Conservation (phyloP, 2,113 vertebrate species). For the Corythornis vintsioides region DNA sequence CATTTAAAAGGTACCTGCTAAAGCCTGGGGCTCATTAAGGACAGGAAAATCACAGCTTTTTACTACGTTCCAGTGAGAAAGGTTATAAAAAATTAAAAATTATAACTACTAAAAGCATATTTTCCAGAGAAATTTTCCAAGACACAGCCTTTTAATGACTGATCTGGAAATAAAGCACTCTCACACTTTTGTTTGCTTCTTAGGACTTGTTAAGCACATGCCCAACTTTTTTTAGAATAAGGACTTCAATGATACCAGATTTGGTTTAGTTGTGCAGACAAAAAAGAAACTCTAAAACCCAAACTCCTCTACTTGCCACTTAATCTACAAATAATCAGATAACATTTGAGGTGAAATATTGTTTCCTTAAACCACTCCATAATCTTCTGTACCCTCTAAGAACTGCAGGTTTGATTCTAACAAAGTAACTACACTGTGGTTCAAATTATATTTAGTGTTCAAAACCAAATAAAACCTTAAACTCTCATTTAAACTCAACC, state of each 20-base stretch:
- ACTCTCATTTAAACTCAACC: conserved; percentile 57
- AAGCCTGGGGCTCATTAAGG: neutral
- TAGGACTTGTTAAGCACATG: neutral
- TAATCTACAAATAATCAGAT: neutral
- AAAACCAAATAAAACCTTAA: conserved; percentile 57
- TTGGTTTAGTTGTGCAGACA: neutral
- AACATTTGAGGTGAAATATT: conserved; percentile 6
- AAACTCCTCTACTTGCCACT: neutral
- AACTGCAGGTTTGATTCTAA: neutral
- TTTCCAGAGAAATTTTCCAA: neutral
- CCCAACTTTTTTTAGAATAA: neutral
- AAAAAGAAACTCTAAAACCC: neutral
- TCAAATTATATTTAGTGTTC: conserved; percentile 44
- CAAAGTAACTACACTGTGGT: conserved; percentile 26
- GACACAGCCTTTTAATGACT: neutral
- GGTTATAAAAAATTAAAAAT: neutral
- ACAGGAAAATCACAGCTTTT: neutral
- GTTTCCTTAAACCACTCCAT: conserved; percentile 22
- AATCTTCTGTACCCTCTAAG: neutral
- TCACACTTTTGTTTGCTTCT: neutral
- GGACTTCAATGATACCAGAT: neutral
- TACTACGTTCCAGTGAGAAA: neutral
- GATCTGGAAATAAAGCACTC: neutral
- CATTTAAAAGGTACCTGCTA: neutral
- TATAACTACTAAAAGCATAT: neutral